Conservation (phyloP, 2,888 invertebrate genomes). For the Eurytoma californica region DNA sequence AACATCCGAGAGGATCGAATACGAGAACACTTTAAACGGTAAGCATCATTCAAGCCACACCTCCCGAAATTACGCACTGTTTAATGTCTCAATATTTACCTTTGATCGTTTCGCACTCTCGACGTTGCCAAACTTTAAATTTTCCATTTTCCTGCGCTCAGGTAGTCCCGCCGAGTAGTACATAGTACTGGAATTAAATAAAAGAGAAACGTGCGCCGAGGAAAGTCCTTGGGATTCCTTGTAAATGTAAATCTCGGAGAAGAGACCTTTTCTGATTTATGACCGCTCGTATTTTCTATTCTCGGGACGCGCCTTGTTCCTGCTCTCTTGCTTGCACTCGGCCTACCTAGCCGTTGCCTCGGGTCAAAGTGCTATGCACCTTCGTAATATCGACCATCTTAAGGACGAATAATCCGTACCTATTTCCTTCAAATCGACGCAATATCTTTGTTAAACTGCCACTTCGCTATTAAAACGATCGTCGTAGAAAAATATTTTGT, state of each 20-base stretch:
- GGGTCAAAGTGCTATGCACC: conserved; percentile 35
- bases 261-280: conserved; percentile 43
- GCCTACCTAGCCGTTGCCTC: background rate
- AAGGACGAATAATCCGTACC: no score
- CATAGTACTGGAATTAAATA: background rate
- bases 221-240: conserved; percentile 26
- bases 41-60: conserved; percentile 62
- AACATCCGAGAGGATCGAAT: conserved; percentile 98
- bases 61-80: background rate
- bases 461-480: no score
- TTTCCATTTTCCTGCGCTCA: no score
- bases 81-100: background rate
- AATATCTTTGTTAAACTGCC: no score
- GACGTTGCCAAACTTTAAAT: no score
- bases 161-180: background rate
- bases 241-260: conserved; percentile 35
- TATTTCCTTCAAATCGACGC: no score
- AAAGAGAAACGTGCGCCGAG: conserved; percentile 13
- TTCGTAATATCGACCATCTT: conserved; percentile 1
- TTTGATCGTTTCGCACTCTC: background rate
- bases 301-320: conserved; percentile 1
- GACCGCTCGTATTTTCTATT: conserved; percentile 47
- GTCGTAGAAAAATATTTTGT: no score
- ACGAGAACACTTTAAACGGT: conserved; percentile 98
- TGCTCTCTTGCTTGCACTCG: background rate